phyloP scores from a whole-genome alignment of 2,888 invertebrate species.

The Apamea epomidion region DNA sequence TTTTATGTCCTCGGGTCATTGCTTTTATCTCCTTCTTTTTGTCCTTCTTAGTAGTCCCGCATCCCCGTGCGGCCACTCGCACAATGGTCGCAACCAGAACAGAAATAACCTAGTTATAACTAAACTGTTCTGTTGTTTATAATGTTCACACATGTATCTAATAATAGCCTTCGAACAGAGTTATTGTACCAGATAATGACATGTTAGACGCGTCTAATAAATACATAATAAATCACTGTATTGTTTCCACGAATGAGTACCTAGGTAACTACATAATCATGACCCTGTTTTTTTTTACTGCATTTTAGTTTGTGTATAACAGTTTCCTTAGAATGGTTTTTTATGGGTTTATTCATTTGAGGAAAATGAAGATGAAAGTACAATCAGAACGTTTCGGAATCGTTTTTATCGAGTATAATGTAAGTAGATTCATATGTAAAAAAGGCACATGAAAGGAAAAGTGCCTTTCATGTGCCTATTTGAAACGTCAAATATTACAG shows the following conservation, averaged over 20 bases:
- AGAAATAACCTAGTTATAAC: conserved; percentile 7
- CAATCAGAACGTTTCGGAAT: not conserved
- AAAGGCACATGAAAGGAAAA: too few relatives aligned
- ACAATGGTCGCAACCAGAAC: too few relatives aligned
- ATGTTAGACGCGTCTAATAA: conserved; percentile 22
- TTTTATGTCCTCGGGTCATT: not conserved
- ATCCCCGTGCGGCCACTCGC: too few relatives aligned
- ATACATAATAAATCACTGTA: conserved; percentile 28
- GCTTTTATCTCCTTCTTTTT: not conserved
- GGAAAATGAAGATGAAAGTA: conserved; percentile 22
- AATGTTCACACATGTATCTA: conserved; percentile 29
- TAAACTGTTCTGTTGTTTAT: not conserved
- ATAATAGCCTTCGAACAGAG: conserved; percentile 33
- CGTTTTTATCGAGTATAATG: not conserved
- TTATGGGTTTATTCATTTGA: conserved; percentile 9
- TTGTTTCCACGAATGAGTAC: conserved; percentile 27
- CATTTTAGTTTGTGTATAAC: conserved; percentile 4
- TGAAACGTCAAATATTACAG: too few relatives aligned
- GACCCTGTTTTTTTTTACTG: conserved; percentile 12
- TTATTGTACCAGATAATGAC: conserved; percentile 46
- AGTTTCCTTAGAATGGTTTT: not conserved
- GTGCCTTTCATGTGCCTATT: too few relatives aligned
- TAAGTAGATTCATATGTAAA: not conserved
- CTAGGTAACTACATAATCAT: conserved; percentile 3
- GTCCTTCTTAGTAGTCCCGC: not conserved